Evolutionary conservation across 2,888 invertebrate genomes (phyloP), one percentile per base, ranked within the genome.

Genomic region (Spodoptera littoralis): DNA sequence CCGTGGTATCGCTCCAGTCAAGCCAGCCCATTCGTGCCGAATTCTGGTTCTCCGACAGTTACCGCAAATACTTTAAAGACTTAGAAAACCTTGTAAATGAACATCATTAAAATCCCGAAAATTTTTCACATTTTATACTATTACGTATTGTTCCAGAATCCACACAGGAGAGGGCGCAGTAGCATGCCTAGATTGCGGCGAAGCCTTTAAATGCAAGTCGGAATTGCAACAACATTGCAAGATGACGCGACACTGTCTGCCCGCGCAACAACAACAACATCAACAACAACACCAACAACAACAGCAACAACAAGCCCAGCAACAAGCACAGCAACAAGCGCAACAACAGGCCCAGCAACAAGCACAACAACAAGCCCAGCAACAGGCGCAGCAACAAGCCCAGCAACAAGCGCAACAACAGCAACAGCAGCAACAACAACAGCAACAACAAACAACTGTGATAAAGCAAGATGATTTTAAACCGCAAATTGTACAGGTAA

Each of bases 131-230:
- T 30, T 4, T 42, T 11, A 5, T 30, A 1, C 22, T 30, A 8
- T 42, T n/a, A 46, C 51, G 24, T 13, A 45, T 57, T 43, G 8
- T 85, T 87, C 1, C 81, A 96, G 96, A 84, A 95, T 97, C 46
- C 97, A 97, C 84, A 97, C 97, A 24, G 97, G 96, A 9, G 97
- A 97, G 83, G 96, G 96, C 51, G 96, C 96, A 0, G 96, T 96
- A 70, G 96, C 97, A 11, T 97, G 97, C 81, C 95, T 97, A 55
- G 97, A 96, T 74, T 97, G 97, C 82, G 97, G 97, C 22, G 97
- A 97, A 88, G 96, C 97, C 12, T 97, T 97, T 88, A 96, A 96
- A 78, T 95, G 96, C 77, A 97, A 97, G 85, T 92, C 95, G 18
- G 97, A 97, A 72, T 88, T 97, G 72, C 96, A 96, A 75, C 96